phyloP scores from a whole-genome alignment of 2,797 vertebrate genomes.

The Tiaroga cobitis region DNA sequence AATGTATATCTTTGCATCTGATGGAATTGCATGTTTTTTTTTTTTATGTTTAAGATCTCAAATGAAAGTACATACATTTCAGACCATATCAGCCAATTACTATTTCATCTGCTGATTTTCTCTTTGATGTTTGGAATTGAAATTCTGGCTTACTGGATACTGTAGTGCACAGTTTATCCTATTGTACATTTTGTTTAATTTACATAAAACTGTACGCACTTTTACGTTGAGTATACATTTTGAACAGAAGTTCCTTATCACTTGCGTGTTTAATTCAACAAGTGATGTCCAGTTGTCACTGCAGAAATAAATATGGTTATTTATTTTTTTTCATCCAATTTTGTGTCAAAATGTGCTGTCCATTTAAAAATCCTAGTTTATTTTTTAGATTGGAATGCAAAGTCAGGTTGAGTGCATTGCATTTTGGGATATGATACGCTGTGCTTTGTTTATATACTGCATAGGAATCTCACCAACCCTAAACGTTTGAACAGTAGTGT shows the following conservation, averaged over 20 bases:
- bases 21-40: background rate
- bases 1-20: background rate
- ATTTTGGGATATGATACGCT: background rate
- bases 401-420: background rate
- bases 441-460: background rate
- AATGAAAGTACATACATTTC: background rate
- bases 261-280: background rate
- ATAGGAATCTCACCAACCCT: background rate
- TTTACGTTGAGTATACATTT: background rate
- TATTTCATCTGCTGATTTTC: background rate
- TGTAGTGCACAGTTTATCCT: background rate
- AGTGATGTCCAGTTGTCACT: background rate
- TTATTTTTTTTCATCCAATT: background rate
- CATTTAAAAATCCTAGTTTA: background rate
- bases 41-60: background rate
- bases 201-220: background rate
- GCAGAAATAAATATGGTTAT: background rate
- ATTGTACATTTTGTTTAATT: background rate
- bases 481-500: background rate
- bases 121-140: background rate
- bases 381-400: background rate
- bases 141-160: too few species aligned
- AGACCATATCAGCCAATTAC: too few species aligned
- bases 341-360: background rate
- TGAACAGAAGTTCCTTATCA: background rate